phyloP scores from a whole-genome alignment of 2,888 invertebrate genomes.

The Seira musarum region DNA sequence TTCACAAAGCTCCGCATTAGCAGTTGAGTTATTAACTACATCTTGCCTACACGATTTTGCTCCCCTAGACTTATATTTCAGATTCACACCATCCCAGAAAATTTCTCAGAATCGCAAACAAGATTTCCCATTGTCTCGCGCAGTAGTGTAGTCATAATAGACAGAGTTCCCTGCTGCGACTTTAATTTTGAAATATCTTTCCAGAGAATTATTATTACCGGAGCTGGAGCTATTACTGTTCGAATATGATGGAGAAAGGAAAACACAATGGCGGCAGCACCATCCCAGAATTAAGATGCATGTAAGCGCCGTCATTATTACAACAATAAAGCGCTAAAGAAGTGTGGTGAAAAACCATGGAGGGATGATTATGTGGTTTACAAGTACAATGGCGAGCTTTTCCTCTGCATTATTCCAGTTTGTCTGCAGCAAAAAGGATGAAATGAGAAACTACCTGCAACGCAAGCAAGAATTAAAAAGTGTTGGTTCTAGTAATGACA shows the following conservation, averaged over 20 bases:
- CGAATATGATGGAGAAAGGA: neutral
- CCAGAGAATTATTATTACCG: constrained; percentile 19
- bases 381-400: neutral
- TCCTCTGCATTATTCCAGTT: too few species aligned
- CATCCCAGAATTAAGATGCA: constrained; percentile 21
- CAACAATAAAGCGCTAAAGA: constrained; percentile 2
- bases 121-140: neutral
- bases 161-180: constrained; percentile 40
- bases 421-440: too few species aligned
- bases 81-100: neutral
- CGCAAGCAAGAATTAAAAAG: neutral
- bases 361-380: constrained; percentile 14
- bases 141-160: neutral
- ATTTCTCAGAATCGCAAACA: neutral
- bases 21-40: constrained; percentile 27
- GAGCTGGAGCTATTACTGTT: constrained; percentile 20
- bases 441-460: neutral
- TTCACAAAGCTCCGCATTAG: too few species aligned
- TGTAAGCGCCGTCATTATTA: constrained; percentile 3
- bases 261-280: neutral
- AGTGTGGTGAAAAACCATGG: constrained; percentile 15
- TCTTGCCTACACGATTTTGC: neutral
- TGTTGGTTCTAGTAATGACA: neutral
- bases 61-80: neutral
- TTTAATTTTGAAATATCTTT: constrained; percentile 40